These are phyloP conservation scores for Caenorhabditis elegans DNA, from an alignment of 1,140 invertebrate genomes.

Conservation along the genomic window DNA sequence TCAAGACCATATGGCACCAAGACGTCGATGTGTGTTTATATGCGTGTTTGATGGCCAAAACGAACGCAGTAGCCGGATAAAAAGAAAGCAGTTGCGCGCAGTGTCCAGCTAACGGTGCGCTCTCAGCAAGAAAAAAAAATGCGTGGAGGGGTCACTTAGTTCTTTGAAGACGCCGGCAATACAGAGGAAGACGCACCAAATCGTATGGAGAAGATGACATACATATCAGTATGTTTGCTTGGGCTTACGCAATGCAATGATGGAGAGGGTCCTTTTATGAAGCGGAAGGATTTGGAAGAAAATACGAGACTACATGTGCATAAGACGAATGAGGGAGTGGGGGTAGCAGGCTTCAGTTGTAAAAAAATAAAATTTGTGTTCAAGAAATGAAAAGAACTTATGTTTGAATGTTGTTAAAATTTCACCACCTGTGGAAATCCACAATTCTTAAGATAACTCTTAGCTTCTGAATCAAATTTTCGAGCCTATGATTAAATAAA, in stretches of 20 bases:
- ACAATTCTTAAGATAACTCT: too few relatives aligned
- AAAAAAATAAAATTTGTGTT: too few relatives aligned
- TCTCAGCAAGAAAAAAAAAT: background rate
- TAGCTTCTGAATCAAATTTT: too few relatives aligned
- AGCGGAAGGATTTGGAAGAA: background rate
- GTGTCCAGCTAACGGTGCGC: background rate
- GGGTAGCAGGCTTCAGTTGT: too few relatives aligned
- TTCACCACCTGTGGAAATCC: too few relatives aligned
- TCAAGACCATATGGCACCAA: slow-evolving; percentile 7
- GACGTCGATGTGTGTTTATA: slow-evolving; percentile 19
- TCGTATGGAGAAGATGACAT: background rate
- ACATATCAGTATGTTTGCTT: slow-evolving; percentile 11
- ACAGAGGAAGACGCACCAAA: background rate
- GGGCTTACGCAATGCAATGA: background rate
- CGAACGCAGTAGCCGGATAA: background rate
- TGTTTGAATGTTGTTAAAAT: too few relatives aligned
- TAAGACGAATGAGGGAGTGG: too few relatives aligned
- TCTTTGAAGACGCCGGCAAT: background rate
- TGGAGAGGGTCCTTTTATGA: background rate
- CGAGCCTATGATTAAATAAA: too few relatives aligned
- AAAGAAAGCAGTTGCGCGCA: background rate
- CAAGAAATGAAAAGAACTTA: too few relatives aligned
- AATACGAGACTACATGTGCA: background rate
- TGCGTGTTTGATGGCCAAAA: background rate
- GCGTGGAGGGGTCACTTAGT: background rate